A percentile compares a stretch with the other conserved stretches of the same genome.
Evolutionary conservation across 2,113 vertebrate species (phyloP).

Genomic region (Columba janthina): DNA sequence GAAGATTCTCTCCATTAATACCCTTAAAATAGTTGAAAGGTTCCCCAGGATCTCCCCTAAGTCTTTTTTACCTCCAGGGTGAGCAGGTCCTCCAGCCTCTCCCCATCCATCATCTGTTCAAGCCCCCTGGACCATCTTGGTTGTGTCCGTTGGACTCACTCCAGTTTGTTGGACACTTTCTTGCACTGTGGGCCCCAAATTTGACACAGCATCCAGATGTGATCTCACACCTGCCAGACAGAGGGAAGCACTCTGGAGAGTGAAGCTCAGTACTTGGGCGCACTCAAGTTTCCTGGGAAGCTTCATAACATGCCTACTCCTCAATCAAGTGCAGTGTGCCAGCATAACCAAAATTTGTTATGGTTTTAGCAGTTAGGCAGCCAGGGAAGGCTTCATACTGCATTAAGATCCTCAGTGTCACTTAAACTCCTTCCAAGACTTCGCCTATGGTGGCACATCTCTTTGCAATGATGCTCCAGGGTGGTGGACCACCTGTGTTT

Average conservation of each 20-base stretch:
- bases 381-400: neutral
- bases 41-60: neutral
- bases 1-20: neutral
- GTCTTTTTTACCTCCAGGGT: neutral
- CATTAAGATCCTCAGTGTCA: neutral
- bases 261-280: neutral
- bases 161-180: neutral
- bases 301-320: neutral
- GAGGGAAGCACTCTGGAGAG: neutral
- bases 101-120: neutral
- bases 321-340: neutral
- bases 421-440: neutral
- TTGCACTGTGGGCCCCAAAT: neutral
- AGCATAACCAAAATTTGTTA: neutral
- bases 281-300: neutral
- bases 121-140: neutral
- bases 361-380: neutral
- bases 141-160: neutral
- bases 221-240: accelerated
- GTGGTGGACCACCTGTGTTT: neutral
- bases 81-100: neutral
- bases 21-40: accelerated
- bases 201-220: accelerated
- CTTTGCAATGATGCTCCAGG: neutral
- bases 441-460: accelerated